Conservation (phyloP, 2,888 invertebrate genomes). For the Drosophila nr. perissopoda region DNA sequence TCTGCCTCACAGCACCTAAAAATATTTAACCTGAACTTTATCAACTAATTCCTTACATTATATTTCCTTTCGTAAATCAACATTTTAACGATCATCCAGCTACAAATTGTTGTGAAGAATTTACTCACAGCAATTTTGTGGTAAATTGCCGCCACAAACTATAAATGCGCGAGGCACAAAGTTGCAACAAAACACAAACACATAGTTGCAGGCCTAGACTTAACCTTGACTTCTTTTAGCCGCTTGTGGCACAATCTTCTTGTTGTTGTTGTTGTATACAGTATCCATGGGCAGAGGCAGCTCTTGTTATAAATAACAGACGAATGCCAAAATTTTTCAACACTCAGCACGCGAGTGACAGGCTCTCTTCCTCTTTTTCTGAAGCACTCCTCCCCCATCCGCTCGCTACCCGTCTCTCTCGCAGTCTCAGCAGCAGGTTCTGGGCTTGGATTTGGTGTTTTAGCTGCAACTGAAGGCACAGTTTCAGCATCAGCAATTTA, state of each 20-base stretch:
- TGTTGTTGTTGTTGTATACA: constrained; percentile 16
- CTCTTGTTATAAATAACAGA: constrained; percentile 67
- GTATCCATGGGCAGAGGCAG: constrained; percentile 40
- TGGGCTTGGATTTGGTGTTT: constrained; percentile 32
- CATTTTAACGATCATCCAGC: constrained; percentile 4
- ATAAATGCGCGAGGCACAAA: constrained; percentile 67
- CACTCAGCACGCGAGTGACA: constrained; percentile 68
- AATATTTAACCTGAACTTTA: not conserved
- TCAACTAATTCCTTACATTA: not conserved
- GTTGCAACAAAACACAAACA: constrained; percentile 38
- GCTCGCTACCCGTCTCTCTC: not conserved
- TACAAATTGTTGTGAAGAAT: constrained; percentile 3
- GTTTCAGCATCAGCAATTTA: constrained; percentile 73
- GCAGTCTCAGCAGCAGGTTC: constrained; percentile 39
- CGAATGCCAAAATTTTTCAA: constrained; percentile 72
- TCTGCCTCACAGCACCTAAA: not conserved
- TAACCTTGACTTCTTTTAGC: constrained; percentile 54
- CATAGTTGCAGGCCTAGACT: constrained; percentile 56
- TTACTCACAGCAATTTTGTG: constrained; percentile 39
- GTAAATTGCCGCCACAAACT: constrained; percentile 47
- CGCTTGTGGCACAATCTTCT: constrained; percentile 25
- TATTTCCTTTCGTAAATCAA: not conserved
- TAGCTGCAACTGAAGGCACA: constrained; percentile 18
- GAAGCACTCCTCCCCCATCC: not conserved
- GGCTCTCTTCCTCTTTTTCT: constrained; percentile 14